Base-by-base conservation (phyloP, 2,113 vertebrate species). In the Menidia beryllina region DNA sequence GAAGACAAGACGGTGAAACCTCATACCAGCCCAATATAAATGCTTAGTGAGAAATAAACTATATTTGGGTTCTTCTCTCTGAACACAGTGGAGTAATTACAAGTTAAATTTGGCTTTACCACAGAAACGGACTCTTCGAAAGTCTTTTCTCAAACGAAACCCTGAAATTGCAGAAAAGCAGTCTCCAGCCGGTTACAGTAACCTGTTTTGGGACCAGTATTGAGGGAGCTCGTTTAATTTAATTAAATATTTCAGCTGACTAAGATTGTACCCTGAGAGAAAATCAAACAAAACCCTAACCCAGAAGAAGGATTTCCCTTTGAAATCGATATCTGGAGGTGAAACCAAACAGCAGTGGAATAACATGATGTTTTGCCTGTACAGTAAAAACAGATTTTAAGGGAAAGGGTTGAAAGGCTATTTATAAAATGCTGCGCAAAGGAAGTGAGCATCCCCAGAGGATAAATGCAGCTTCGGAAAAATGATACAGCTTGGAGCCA, bases 401-500 rank as follows among this genome's bases (percentile, higher is more conserved):
- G 72, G 86, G 78, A 84, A 85, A 80, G 72, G 84, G 86, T 87
- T 86, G 79, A 91, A 81, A 89, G 73, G 80, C 89, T 94, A 94
- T 94, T 94, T 93, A 93, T 94, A 94, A 91, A 68, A 64, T 43
- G 69, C 79, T 87, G 84, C 87, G 93, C 89, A 86, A 83, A 93
- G 93, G 93, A 94, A 93, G 93, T 89, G 78, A 86, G 76, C 68
- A 66, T 91, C 91, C 90, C 90, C 38, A 48, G 91, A 87, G 92
- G 82, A 90, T 91, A 89, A 91, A 90, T 85, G 84, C 79, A 88
- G 91, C 90, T 88, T 90, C 76, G 91, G 91, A 92, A 92, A 91
- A 94, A 93, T 90, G 87, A 93, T 92, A 91, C 89, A 92, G 88
- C 84, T 82, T 49, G 78, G 85, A 90, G 92, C 90, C 90, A 92